These are phyloP conservation scores for Therioaphis trifolii DNA, from an alignment of 2,888 invertebrate genomes.

Conservation along the genomic window DNA sequence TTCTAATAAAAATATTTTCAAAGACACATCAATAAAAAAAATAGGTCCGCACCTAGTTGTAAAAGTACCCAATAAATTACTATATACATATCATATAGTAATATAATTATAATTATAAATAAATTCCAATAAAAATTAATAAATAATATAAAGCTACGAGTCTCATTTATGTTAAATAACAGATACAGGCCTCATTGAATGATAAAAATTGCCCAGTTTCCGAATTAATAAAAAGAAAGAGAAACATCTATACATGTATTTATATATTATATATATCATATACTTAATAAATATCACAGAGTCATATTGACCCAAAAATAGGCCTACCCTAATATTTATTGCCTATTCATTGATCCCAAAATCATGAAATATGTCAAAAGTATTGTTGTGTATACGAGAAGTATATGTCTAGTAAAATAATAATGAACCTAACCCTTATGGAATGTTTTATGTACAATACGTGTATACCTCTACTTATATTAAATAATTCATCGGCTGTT, in stretches of 20 bases:
- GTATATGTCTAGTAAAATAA: constrained; percentile 4
- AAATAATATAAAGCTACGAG: constrained; percentile 22
- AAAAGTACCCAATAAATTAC: constrained; percentile 22
- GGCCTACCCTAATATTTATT: constrained; percentile 59
- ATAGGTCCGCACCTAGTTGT: constrained; percentile 8
- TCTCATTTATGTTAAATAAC: constrained; percentile 24
- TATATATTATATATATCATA: background rate
- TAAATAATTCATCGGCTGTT: background rate
- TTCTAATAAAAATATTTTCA: constrained; percentile 33
- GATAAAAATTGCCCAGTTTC: constrained; percentile 27
- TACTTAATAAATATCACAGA: constrained; percentile 57
- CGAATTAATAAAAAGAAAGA: constrained; percentile 19
- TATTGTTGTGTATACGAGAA: constrained; percentile 18
- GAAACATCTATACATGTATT: background rate
- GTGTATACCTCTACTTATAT: background rate
- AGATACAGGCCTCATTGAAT: background rate
- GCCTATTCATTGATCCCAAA: constrained; percentile 57
- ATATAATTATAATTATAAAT: constrained; percentile 9
- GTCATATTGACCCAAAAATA: constrained; percentile 53
- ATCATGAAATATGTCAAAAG: constrained; percentile 37
- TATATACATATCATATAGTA: background rate
- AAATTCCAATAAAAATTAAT: constrained; percentile 9
- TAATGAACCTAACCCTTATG: background rate
- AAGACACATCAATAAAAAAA: constrained; percentile 25
- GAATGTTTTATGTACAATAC: constrained; percentile 31